A percentile compares a stretch with the other conserved stretches of the same genome.
phyloP scores from a whole-genome alignment of 2,888 invertebrate species.

The Calameuta filiformis region DNA sequence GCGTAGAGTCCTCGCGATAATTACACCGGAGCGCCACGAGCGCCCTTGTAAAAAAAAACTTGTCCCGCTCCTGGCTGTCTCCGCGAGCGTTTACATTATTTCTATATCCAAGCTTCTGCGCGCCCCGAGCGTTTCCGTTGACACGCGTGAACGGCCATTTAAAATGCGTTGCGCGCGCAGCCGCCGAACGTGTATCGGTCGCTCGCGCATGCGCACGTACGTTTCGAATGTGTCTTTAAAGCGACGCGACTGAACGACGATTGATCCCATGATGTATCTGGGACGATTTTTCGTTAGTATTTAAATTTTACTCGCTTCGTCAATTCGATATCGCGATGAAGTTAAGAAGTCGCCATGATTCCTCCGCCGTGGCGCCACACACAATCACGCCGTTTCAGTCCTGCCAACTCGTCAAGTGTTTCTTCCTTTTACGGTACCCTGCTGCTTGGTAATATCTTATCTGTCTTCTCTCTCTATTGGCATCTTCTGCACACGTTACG shows the following conservation, averaged over 20 bases:
- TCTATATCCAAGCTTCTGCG: not conserved
- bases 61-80: constrained; percentile 37
- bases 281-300: not conserved
- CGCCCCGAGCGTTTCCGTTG: too few species aligned
- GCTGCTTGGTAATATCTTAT: not conserved
- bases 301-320: not conserved
- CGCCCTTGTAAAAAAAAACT: constrained; percentile 37
- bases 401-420: not conserved
- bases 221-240: not conserved
- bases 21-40: constrained; percentile 43
- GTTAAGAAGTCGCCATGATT: not conserved
- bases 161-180: too few species aligned
- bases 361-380: not conserved
- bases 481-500: not conserved
- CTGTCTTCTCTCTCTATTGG: not conserved
- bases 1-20: constrained; percentile 35
- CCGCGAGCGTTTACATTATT: not conserved
- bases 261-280: too few species aligned
- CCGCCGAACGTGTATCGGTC: too few species aligned
- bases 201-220: too few species aligned
- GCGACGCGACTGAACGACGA: not conserved
- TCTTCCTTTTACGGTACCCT: not conserved
- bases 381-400: not conserved
- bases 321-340: not conserved
- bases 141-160: too few species aligned